These are phyloP conservation scores for Chascanopsetta lugubris DNA, from an alignment of 2,113 vertebrate genomes.

Conservation along the genomic window DNA sequence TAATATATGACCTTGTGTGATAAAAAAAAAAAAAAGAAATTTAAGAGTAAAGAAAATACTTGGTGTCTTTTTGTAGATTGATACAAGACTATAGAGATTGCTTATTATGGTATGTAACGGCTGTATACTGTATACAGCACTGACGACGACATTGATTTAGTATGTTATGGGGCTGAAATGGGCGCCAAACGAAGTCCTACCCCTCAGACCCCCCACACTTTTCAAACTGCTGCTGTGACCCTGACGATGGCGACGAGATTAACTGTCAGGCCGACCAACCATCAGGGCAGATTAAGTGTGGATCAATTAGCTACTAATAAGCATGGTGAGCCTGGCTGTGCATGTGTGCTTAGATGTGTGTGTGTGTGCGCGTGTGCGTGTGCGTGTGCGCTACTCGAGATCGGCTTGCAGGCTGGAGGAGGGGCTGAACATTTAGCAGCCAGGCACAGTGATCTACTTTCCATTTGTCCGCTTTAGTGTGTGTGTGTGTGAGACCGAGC, in stretches of 20 bases:
- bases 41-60: too few relatives aligned
- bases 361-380: conserved; percentile 20
- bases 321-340: conserved; percentile 40
- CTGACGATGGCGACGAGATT: conserved; percentile 48
- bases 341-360: conserved; percentile 21
- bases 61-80: too few relatives aligned
- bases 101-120: neutral
- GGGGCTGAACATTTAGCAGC: conserved; percentile 50
- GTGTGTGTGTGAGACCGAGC: conserved; percentile 40
- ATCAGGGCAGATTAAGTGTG: conserved; percentile 63
- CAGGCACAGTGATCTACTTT: conserved; percentile 68
- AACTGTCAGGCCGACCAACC: conserved; percentile 50
- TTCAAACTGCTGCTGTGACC: conserved; percentile 3
- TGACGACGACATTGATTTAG: neutral
- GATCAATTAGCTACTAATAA: conserved; percentile 74
- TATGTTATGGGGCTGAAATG: neutral
- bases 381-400: conserved; percentile 28
- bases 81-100: too few relatives aligned
- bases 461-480: conserved; percentile 48
- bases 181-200: neutral
- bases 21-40: too few relatives aligned
- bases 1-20: too few relatives aligned
- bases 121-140: neutral
- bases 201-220: neutral
- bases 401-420: conserved; percentile 56